phyloP scores from a whole-genome alignment of 2,888 invertebrate species.

The Dryocosmus kuriphilus region DNA sequence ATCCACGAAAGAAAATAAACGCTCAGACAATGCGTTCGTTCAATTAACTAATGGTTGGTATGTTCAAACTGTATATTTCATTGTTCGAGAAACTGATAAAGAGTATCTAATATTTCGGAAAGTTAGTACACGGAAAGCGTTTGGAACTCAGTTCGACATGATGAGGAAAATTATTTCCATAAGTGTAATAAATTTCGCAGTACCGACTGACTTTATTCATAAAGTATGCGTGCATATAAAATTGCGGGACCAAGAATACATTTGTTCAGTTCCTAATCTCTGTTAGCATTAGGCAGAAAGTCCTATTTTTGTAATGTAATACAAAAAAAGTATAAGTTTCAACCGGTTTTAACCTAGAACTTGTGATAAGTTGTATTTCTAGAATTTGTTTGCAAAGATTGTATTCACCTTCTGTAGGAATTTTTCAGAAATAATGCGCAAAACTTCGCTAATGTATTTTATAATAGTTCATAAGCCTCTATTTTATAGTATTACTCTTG shows the following conservation, averaged over 20 bases:
- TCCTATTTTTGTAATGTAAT: no score
- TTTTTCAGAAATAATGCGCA: no score
- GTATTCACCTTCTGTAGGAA: no score
- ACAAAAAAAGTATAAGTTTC: no score
- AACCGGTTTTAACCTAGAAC: no score
- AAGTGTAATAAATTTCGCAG: background rate
- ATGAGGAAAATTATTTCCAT: background rate
- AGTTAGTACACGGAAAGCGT: background rate
- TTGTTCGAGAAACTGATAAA: background rate
- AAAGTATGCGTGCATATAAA: background rate
- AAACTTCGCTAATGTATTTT: no score
- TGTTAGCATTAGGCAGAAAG: background rate
- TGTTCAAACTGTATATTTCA: background rate
- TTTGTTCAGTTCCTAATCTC: slow-evolving; percentile 11
- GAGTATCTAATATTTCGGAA: background rate
- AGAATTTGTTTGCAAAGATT: no score
- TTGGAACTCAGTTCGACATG: background rate
- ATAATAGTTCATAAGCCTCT: no score
- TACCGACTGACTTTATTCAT: background rate
- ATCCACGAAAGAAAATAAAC: no score
- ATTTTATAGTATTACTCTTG: no score
- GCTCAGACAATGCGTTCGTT: no score
- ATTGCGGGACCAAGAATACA: background rate
- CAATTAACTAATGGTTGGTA: background rate
- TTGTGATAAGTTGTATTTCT: no score